Percentiles rank a stretch among this genome's conserved stretches.
phyloP scores from a whole-genome alignment of 2,113 vertebrate genomes.

The Chionodraco myersi region DNA sequence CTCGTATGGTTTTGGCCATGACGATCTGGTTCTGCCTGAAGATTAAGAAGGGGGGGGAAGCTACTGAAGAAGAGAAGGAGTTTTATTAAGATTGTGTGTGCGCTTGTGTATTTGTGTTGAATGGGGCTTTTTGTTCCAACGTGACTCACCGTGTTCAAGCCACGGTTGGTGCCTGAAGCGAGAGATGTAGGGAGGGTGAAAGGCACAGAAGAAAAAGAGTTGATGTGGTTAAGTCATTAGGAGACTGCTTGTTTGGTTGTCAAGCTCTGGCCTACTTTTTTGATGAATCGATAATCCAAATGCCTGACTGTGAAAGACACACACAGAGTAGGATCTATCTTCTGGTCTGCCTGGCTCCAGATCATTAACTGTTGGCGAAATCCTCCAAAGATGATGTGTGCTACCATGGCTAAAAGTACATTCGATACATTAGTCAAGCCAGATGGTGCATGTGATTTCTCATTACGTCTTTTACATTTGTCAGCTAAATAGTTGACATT shows the following conservation, averaged over 20 bases:
- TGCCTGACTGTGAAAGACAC: conserved; percentile 13
- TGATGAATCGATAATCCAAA: conserved; percentile 65
- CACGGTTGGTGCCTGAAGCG: conserved; percentile 74
- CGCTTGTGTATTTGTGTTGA: conserved; percentile 68
- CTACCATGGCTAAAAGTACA: conserved; percentile 20
- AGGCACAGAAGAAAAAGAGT: conserved; percentile 50
- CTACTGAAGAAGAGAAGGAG: conserved; percentile 45
- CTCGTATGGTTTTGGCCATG: conserved; percentile 55
- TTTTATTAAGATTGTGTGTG: conserved; percentile 62
- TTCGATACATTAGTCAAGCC: conserved; percentile 36
- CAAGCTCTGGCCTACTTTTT: conserved; percentile 55
- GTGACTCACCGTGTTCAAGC: conserved; percentile 80
- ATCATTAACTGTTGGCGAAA: conserved; percentile 36
- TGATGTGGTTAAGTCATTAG: conserved; percentile 82
- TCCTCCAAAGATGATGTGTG: conserved; percentile 4
- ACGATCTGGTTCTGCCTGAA: conserved; percentile 65
- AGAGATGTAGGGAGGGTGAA: conserved; percentile 69
- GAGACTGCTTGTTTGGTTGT: conserved; percentile 70
- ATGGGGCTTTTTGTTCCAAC: conserved; percentile 81
- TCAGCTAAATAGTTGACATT: conserved; percentile 48
- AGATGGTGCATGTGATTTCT: conserved; percentile 55
- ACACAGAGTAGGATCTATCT: conserved; percentile 28
- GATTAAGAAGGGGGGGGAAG: conserved; percentile 26
- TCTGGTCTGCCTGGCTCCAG: conserved; percentile 7
- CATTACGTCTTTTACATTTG: conserved; percentile 36